Percentiles rank a stretch among this genome's conserved stretches.
Conservation (phyloP, 2,888 invertebrate genomes). For the Drosophila neutralis region DNA sequence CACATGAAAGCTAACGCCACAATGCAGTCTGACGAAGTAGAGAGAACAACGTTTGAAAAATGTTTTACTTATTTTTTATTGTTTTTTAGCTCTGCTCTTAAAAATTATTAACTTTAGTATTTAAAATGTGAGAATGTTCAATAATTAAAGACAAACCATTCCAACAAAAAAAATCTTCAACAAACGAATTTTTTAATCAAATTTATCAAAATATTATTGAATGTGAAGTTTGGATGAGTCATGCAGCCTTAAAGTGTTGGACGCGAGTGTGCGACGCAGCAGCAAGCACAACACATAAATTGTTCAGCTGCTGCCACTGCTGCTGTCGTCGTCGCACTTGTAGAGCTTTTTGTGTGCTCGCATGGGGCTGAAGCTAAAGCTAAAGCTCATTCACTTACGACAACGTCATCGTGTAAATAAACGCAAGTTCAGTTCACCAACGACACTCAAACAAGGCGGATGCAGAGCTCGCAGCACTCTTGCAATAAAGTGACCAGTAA, state of each 20-base stretch:
- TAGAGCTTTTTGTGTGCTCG: conserved; percentile 51
- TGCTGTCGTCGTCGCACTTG: conserved; percentile 52
- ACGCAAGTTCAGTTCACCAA: conserved; percentile 77
- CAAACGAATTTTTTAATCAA: background rate
- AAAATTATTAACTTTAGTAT: background rate
- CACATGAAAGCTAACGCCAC: conserved; percentile 18
- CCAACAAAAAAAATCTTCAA: background rate
- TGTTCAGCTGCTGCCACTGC: conserved; percentile 36
- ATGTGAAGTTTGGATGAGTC: background rate
- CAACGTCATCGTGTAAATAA: conserved; percentile 63
- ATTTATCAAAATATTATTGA: background rate
- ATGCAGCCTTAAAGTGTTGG: conserved; percentile 6
- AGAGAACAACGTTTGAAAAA: conserved; percentile 1
- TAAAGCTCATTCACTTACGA: conserved; percentile 44
- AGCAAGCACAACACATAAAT: conserved; percentile 47
- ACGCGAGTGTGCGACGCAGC: conserved; percentile 27
- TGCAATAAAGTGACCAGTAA: conserved; percentile 42
- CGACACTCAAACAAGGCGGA: conserved; percentile 76
- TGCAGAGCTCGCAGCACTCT: conserved; percentile 54
- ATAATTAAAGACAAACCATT: background rate
- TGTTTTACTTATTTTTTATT: background rate
- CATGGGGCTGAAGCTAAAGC: conserved; percentile 42
- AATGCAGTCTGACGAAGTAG: conserved; percentile 41
- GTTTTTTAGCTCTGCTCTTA: background rate
- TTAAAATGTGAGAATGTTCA: background rate